Conservation (phyloP, 1,140 invertebrate species). For the Grapholita molesta region DNA sequence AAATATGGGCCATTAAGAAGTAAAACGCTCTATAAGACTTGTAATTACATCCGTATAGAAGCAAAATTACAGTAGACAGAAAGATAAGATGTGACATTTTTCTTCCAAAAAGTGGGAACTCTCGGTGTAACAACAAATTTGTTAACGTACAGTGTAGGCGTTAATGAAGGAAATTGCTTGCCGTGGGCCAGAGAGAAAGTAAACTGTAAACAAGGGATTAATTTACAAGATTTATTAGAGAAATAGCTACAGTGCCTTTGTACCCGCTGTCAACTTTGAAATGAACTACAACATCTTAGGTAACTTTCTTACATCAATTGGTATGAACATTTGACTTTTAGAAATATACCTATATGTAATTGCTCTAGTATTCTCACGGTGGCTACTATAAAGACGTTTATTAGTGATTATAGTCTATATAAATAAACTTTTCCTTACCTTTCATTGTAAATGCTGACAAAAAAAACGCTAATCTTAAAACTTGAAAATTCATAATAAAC, state of each 20-base stretch:
- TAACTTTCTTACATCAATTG: neutral
- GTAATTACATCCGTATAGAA: neutral
- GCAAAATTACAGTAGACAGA: neutral
- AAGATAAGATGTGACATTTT: neutral
- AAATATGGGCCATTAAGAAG: neutral
- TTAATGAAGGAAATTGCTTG: conserved; percentile 10
- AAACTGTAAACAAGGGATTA: conserved; percentile 12
- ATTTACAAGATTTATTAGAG: conserved; percentile 14
- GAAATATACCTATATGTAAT: neutral
- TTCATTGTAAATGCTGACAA: too few relatives aligned
- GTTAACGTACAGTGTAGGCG: conserved; percentile 1
- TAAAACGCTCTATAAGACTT: neutral
- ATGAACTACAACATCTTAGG: neutral
- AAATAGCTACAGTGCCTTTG: neutral
- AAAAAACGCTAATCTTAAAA: too few relatives aligned
- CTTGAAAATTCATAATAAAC: too few relatives aligned
- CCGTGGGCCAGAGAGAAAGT: neutral
- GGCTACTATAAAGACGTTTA: neutral
- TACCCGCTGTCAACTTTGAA: neutral
- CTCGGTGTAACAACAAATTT: neutral
- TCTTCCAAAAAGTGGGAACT: neutral
- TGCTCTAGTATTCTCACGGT: neutral
- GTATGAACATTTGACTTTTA: neutral
- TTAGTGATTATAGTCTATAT: too few relatives aligned
- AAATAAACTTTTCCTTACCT: too few relatives aligned